Percentiles rank a stretch among this genome's conserved stretches.
phyloP scores from a whole-genome alignment of 2,888 invertebrate species.

The Trissolcus brochymenae region DNA sequence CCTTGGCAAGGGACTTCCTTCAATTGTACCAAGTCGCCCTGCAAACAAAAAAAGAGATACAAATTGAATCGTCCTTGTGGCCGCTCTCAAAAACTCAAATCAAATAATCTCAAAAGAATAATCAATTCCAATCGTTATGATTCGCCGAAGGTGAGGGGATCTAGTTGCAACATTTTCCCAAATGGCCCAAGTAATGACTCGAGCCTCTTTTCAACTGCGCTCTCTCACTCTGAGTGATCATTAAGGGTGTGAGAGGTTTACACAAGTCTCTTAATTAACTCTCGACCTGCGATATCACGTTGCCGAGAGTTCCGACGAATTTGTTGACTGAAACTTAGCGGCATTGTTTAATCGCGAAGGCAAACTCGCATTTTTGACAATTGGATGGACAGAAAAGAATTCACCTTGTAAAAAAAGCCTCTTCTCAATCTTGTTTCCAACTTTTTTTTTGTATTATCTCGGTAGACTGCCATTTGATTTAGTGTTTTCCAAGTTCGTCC shows the following conservation, averaged over 20 bases:
- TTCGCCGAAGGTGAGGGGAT: background rate
- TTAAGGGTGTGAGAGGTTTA: slow-evolving; percentile 30
- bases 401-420: too few species aligned
- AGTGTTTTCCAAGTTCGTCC: slow-evolving; percentile 15
- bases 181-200: slow-evolving; percentile 18
- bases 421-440: too few species aligned
- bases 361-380: too few species aligned
- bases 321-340: background rate
- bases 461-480: slow-evolving; percentile 13
- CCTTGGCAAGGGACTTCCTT: slow-evolving; percentile 84
- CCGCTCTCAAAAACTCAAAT: slow-evolving; percentile 2
- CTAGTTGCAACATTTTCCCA: slow-evolving; percentile 1
- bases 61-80: slow-evolving; percentile 3
- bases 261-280: slow-evolving; percentile 42
- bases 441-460: too few species aligned
- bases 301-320: background rate
- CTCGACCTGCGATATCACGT: slow-evolving; percentile 20
- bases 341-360: background rate
- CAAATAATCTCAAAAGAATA: slow-evolving; percentile 14
- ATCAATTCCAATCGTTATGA: background rate
- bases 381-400: too few species aligned
- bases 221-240: slow-evolving; percentile 29
- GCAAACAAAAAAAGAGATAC: slow-evolving; percentile 64
- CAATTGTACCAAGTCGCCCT: slow-evolving; percentile 94
- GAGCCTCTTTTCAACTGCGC: slow-evolving; percentile 10